Evolutionary conservation across 2,888 invertebrate genomes (phyloP).

Genomic region (Muscina levida): DNA sequence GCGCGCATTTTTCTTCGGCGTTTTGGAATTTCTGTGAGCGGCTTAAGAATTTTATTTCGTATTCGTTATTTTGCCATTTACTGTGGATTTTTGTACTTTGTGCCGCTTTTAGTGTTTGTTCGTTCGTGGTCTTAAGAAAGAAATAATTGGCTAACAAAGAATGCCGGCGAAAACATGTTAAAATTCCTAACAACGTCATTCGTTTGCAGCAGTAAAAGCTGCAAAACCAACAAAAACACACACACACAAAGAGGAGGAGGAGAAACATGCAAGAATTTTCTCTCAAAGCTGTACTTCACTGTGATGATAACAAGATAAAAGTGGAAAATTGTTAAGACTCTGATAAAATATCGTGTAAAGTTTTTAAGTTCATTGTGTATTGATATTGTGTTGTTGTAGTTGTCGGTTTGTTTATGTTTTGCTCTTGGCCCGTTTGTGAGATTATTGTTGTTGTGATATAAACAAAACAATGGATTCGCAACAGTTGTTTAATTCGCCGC

Average conservation of each 20-base stretch:
- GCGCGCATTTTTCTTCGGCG: slow-evolving; percentile 65
- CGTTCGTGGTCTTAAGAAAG: not conserved
- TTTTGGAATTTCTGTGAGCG: slow-evolving; percentile 67
- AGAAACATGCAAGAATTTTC: slow-evolving; percentile 36
- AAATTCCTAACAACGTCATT: slow-evolving; percentile 48
- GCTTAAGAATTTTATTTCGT: slow-evolving; percentile 47
- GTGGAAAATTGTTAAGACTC: no score
- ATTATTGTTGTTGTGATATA: not conserved
- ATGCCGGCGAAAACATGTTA: slow-evolving; percentile 44
- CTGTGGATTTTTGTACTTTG: not conserved
- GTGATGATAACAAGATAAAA: no score
- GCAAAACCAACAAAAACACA: slow-evolving; percentile 32
- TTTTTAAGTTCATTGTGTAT: no score
- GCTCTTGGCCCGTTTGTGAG: no score
- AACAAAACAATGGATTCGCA: slow-evolving; percentile 48
- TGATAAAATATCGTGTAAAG: no score
- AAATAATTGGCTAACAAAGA: slow-evolving; percentile 52
- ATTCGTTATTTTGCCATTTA: not conserved
- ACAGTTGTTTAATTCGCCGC: slow-evolving; percentile 57
- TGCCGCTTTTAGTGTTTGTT: not conserved
- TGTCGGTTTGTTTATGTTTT: not conserved
- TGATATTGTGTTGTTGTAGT: no score
- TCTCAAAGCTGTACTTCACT: no score
- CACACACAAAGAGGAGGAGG: no score
- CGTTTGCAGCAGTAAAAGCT: not conserved